Conservation (phyloP, 2,113 vertebrate species). For the Genyomyrus donnyi region DNA sequence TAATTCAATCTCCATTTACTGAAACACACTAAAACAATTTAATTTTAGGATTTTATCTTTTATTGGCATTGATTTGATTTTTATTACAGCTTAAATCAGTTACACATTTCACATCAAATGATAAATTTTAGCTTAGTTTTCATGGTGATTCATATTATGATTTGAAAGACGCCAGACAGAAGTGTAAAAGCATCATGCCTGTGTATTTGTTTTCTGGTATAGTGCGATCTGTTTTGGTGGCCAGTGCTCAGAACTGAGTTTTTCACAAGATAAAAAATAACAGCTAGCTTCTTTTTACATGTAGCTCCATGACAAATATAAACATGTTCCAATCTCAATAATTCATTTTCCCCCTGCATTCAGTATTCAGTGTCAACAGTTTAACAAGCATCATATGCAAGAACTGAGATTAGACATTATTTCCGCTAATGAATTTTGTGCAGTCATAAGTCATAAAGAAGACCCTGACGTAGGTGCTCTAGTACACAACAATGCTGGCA, state of each 20-base stretch:
- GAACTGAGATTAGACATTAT: background rate
- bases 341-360: background rate
- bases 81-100: background rate
- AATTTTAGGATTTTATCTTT: background rate
- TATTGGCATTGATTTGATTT: background rate
- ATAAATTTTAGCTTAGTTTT: background rate
- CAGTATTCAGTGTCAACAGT: background rate
- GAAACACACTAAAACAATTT: background rate
- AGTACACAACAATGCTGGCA: background rate
- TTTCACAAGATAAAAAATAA: background rate
- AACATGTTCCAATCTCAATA: background rate
- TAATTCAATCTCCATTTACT: background rate
- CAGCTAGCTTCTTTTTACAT: background rate
- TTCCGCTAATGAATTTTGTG: background rate
- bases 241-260: background rate
- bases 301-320: background rate
- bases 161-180: background rate
- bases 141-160: background rate
- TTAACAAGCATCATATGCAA: background rate
- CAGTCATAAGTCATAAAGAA: background rate
- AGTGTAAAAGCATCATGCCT: background rate
- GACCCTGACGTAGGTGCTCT: background rate
- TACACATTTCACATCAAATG: background rate
- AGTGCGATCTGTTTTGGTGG: background rate
- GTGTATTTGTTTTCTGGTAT: background rate